A percentile compares a stretch with the other conserved stretches of the same genome.
These are phyloP conservation scores for Poeciliopsis occidentalis DNA, from an alignment of 2,113 vertebrate genomes.

Conservation along the genomic window DNA sequence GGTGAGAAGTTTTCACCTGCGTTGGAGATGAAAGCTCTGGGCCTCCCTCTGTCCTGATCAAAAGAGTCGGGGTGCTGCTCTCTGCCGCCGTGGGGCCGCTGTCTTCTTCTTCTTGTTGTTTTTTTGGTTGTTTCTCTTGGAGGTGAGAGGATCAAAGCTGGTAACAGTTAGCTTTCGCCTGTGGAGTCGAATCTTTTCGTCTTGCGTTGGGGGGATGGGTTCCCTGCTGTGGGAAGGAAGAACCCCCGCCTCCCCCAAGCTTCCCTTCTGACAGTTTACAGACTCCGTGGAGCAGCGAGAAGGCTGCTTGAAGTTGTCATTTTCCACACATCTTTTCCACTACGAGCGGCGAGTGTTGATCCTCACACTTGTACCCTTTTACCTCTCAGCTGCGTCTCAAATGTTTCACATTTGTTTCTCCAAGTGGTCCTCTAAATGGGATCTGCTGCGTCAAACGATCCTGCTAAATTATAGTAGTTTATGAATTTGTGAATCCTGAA, in stretches of 20 bases:
- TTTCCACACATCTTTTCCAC: conserved; percentile 76
- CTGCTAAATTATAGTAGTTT: neutral
- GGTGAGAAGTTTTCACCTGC: conserved; percentile 75
- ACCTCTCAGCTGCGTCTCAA: conserved; percentile 66
- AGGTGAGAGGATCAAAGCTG: conserved; percentile 82
- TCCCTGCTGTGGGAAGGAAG: conserved; percentile 79
- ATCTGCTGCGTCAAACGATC: conserved; percentile 52
- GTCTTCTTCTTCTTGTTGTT: conserved; percentile 59
- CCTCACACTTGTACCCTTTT: conserved; percentile 58
- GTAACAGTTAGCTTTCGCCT: conserved; percentile 84
- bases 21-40: conserved; percentile 77
- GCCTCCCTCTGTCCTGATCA: conserved; percentile 77
- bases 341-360: conserved; percentile 72
- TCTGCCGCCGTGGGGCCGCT: conserved; percentile 61
- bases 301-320: conserved; percentile 66
- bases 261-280: conserved; percentile 69
- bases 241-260: conserved; percentile 54
- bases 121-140: conserved; percentile 68
- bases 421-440: conserved; percentile 57
- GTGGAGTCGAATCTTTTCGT: conserved; percentile 76
- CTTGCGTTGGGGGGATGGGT: conserved; percentile 68
- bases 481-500: neutral
- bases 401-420: conserved; percentile 77
- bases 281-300: conserved; percentile 61
- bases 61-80: conserved; percentile 78